phyloP scores from a whole-genome alignment of 1,140 invertebrate species.

The Pollicipes pollicipes region DNA sequence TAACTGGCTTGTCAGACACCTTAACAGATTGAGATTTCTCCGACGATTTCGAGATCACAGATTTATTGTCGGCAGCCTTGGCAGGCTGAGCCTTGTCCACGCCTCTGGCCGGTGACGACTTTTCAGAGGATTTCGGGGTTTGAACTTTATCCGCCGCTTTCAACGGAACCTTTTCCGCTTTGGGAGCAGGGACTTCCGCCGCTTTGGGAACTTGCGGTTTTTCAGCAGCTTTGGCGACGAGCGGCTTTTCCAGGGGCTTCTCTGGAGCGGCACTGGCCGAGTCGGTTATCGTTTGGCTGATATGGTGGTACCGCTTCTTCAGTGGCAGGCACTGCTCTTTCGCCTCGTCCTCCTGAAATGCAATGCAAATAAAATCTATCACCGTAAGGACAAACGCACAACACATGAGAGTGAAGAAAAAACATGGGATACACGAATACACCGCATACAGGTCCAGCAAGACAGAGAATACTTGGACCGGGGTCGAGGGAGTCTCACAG shows the following conservation, averaged over 20 bases:
- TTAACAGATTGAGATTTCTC: not conserved
- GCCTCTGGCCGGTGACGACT: not conserved
- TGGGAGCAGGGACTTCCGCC: no score
- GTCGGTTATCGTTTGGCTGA: not conserved
- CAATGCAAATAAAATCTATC: no score
- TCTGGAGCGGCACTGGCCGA: not conserved
- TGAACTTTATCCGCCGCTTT: not conserved
- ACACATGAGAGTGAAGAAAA: no score
- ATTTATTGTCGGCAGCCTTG: not conserved
- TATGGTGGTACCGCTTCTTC: not conserved
- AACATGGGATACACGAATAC: no score
- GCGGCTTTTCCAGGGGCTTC: not conserved
- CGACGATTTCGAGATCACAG: not conserved
- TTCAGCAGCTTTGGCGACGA: no score
- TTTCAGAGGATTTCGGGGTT: not conserved
- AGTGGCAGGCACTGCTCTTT: slow-evolving; percentile 3
- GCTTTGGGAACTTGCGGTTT: no score
- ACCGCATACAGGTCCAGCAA: no score
- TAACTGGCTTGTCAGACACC: not conserved
- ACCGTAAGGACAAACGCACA: no score
- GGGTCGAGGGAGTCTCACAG: no score
- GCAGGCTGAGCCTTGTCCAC: not conserved
- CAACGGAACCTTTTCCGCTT: no score
- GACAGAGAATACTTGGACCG: no score
- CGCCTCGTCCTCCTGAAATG: not conserved